A percentile compares a stretch with the other conserved stretches of the same genome.
Conservation (phyloP, 30 jellyfish, hydroid and myxozoan genomes). For the Sanderia malayensis region DNA sequence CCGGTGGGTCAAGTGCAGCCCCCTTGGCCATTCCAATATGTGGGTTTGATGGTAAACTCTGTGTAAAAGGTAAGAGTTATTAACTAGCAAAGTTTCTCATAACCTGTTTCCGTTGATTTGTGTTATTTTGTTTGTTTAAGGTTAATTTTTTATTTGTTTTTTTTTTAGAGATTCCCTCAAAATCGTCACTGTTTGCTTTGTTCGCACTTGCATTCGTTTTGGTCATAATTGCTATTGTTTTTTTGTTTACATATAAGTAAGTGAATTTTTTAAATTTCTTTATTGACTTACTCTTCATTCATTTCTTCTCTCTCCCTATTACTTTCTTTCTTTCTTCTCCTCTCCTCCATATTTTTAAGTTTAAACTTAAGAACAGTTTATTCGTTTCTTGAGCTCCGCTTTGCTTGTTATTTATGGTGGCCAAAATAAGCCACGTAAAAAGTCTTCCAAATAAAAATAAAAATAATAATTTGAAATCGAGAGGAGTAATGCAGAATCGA, state of each 20-base stretch:
- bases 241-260: constrained; percentile 51
- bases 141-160: neutral
- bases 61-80: constrained; percentile 46
- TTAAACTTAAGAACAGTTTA: too few relatives aligned
- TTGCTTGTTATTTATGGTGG: too few relatives aligned
- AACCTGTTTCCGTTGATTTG: neutral
- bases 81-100: neutral
- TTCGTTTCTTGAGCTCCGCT: too few relatives aligned
- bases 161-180: neutral
- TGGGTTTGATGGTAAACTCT: constrained; percentile 73
- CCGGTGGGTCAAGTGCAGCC: constrained; percentile 61
- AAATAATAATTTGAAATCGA: too few relatives aligned
- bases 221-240: constrained; percentile 5
- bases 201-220: constrained; percentile 49
- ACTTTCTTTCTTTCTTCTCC: too few relatives aligned
- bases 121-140: neutral
- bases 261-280: constrained; percentile 5
- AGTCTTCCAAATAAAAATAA: too few relatives aligned
- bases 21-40: constrained; percentile 86
- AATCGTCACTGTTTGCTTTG: neutral
- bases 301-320: too few relatives aligned
- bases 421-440: too few relatives aligned
- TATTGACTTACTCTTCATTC: too few relatives aligned
- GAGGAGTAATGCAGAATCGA: too few relatives aligned
- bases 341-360: too few relatives aligned